phyloP scores from a whole-genome alignment of 2,113 vertebrate species.

The Gnathochromis pfefferi region DNA sequence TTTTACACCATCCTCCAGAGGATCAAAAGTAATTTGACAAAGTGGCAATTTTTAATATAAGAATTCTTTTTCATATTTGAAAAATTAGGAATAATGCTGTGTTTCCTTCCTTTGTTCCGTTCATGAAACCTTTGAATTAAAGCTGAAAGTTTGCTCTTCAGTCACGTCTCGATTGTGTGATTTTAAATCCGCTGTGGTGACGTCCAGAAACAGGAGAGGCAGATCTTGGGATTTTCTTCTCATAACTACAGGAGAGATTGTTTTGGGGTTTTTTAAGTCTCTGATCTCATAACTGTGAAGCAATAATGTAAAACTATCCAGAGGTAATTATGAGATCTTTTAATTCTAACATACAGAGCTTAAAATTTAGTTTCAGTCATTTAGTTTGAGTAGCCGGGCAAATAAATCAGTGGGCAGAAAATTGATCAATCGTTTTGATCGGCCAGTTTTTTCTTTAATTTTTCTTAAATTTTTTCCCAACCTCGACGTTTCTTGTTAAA shows the following conservation, averaged over 20 bases:
- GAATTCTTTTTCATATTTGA: neutral
- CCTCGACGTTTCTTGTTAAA: neutral
- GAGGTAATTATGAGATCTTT: neutral
- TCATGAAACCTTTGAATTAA: neutral
- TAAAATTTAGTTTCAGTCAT: neutral
- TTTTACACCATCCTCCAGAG: neutral
- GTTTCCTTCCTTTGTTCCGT: rapidly evolving
- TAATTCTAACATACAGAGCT: neutral
- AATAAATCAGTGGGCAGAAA: neutral
- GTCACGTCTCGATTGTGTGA: rapidly evolving
- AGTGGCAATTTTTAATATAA: neutral
- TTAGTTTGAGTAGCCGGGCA: neutral
- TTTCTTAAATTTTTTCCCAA: neutral
- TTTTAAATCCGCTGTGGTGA: neutral
- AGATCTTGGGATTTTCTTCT: neutral
- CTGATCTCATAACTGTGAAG: neutral
- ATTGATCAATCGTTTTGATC: neutral
- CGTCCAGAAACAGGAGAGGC: neutral
- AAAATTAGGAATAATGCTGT: neutral
- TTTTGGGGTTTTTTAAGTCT: neutral
- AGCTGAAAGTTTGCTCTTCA: neutral
- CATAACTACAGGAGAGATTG: neutral
- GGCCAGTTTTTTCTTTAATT: rapidly evolving
- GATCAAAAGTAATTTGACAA: neutral
- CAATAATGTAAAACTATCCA: neutral